phyloP scores from a whole-genome alignment of 1,140 invertebrate species.

The Thaumetopoea pityocampa region DNA sequence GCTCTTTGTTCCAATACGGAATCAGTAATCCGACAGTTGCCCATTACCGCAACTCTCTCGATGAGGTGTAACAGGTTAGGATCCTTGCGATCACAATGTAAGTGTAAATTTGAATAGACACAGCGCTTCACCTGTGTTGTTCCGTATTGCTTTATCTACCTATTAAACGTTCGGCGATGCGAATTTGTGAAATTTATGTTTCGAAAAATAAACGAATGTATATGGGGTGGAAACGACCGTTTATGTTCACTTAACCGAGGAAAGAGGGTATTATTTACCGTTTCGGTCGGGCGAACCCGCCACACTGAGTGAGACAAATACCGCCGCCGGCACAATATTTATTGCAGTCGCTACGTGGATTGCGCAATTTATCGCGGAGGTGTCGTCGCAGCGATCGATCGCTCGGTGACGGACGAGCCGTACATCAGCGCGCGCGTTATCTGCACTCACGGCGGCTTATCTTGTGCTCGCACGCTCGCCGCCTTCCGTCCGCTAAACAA shows the following conservation, averaged over 20 bases:
- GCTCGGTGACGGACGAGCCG: slow-evolving; percentile 57
- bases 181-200: slow-evolving; percentile 70
- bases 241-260: slow-evolving; percentile 75
- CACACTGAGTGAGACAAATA: slow-evolving; percentile 73
- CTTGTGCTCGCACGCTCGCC: slow-evolving; percentile 60
- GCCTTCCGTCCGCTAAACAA: slow-evolving; percentile 41
- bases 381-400: slow-evolving; percentile 69
- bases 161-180: slow-evolving; percentile 47
- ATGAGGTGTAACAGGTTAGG: background rate
- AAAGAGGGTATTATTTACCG: slow-evolving; percentile 75
- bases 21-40: too few relatives aligned
- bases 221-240: slow-evolving; percentile 75
- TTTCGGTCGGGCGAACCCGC: slow-evolving; percentile 69
- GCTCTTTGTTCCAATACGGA: slow-evolving; percentile 19
- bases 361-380: slow-evolving; percentile 72
- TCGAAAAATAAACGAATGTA: slow-evolving; percentile 72
- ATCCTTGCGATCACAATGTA: slow-evolving; percentile 1
- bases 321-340: slow-evolving; percentile 66
- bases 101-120: slow-evolving; percentile 3
- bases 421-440: slow-evolving; percentile 69
- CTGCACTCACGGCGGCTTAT: slow-evolving; percentile 68
- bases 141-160: too few relatives aligned
- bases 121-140: slow-evolving; percentile 31
- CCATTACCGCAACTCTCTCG: too few relatives aligned
- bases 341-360: slow-evolving; percentile 70